phyloP scores from a whole-genome alignment of 1,140 invertebrate genomes.

The Prorops nasuta region DNA sequence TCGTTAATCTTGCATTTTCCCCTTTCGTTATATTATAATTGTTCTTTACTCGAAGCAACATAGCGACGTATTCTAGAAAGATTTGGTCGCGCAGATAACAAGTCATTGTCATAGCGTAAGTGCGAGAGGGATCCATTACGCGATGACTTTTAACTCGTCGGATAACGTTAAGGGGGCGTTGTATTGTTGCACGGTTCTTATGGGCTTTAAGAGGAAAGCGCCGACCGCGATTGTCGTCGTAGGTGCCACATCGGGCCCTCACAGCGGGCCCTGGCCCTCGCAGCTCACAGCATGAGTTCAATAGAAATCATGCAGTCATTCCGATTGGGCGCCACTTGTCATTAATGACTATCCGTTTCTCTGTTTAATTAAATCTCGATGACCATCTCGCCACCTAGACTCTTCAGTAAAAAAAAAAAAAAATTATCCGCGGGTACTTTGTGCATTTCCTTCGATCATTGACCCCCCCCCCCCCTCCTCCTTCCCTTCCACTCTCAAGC shows the following conservation, averaged over 20 bases:
- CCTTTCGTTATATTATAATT: too few species aligned
- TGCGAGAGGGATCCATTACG: slow-evolving; percentile 22
- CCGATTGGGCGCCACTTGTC: slow-evolving; percentile 55
- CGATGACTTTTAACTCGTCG: slow-evolving; percentile 12
- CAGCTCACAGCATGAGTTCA: slow-evolving; percentile 39
- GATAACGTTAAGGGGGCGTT: slow-evolving; percentile 28
- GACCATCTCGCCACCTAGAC: slow-evolving; percentile 42
- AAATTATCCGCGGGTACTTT: too few species aligned
- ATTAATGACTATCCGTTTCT: slow-evolving; percentile 53
- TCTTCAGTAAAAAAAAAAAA: not conserved
- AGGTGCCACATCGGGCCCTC: slow-evolving; percentile 18
- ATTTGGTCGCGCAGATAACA: too few species aligned
- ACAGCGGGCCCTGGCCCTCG: slow-evolving; percentile 10
- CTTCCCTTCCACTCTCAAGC: too few species aligned
- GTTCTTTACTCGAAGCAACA: too few species aligned
- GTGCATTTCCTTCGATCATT: too few species aligned
- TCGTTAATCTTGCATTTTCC: too few species aligned
- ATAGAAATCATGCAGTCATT: slow-evolving; percentile 53
- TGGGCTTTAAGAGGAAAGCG: slow-evolving; percentile 12
- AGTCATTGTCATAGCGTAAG: too few species aligned
- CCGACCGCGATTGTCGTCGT: slow-evolving; percentile 29
- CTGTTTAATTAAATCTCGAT: slow-evolving; percentile 52
- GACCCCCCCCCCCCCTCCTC: too few species aligned
- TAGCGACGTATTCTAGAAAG: too few species aligned
- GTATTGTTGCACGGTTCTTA: slow-evolving; percentile 5